Evolutionary conservation across 2,888 invertebrate genomes (phyloP), one percentile per base, ranked within the genome.

Genomic region (Netelia melanura): DNA sequence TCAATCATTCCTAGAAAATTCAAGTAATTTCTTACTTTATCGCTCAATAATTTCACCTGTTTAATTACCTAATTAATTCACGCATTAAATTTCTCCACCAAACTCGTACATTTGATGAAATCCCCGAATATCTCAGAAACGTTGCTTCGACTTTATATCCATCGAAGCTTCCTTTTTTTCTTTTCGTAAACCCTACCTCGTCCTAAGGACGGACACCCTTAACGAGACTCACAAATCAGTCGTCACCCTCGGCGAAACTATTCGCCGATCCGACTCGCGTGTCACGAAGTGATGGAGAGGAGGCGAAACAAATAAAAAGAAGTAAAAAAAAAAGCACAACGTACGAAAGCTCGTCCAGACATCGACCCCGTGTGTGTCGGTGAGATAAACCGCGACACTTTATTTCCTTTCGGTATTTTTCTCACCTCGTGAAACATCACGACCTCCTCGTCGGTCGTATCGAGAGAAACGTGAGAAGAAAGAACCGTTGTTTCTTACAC

Each of bases 311-410:
- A 30, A 30, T 30, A 71, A 17, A 14, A 62, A 61, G n/a, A 48
- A 48, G 21, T 23, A 17, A 56, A 65, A 54, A 11, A 11, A 65
- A 38, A 21, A 43, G 11, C 14, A 21, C 54, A 48, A 14, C 11
- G 14, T 48, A 48, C 11, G 48, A 48, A 48, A 3, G 30, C 30
- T 30, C 21, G 6, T 1, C 3, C 5, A 30, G 14, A 48, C 48
- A 48, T 48, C 14, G 48, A 48, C 11, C 30, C 30, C 11, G 30
- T 10, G 25, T 3, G 30, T 11, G 17, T 25, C 44, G n/a, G 21
- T 48, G 62, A 30, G 74, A 62, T 74, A 62, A 62, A 62, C 30
- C 52, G 25, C 44, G 52, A 75, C 74, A 25, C 54, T 54, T 54
- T 54, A 54, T 54, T 54, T 48, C 14, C 48, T 48, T 48, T 48